These are phyloP conservation scores for Oncorhynchus gorbuscha DNA, from an alignment of 2,113 vertebrate genomes.

Conservation along the genomic window DNA sequence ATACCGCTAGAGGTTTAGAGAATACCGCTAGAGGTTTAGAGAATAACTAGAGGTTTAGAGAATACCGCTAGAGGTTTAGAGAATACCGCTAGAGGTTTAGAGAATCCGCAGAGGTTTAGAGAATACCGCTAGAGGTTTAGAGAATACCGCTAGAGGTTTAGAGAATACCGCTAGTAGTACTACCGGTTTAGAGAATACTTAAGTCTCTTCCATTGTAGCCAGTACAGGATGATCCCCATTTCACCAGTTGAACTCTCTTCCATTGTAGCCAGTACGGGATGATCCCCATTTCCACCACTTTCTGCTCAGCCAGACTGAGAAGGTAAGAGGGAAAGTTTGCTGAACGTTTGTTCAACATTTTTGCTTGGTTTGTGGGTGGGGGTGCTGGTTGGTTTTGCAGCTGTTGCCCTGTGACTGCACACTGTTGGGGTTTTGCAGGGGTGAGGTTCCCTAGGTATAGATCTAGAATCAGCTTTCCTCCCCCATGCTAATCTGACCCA, in stretches of 20 bases:
- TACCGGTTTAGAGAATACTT: not conserved
- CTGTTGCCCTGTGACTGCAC: slow-evolving; percentile 7
- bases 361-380: not conserved
- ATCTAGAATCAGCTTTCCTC: too few species aligned
- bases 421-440: slow-evolving; percentile 5
- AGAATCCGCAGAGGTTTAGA: too few species aligned
- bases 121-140: too few species aligned
- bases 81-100: fast-evolving
- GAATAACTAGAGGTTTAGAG: too few species aligned
- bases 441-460: too few species aligned
- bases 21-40: too few species aligned
- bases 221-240: slow-evolving; percentile 76
- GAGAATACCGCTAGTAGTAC: not conserved
- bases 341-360: not conserved
- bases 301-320: slow-evolving; percentile 96
- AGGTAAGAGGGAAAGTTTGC: slow-evolving; percentile 78
- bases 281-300: slow-evolving; percentile 98
- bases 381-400: not conserved
- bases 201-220: slow-evolving; percentile 81
- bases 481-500: too few species aligned
- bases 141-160: too few species aligned
- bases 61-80: too few species aligned
- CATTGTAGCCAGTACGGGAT: slow-evolving; percentile 91
- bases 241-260: slow-evolving; percentile 58
- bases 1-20: too few species aligned